These are phyloP conservation scores for Allophyes oxyacanthae DNA, from an alignment of 2,888 invertebrate genomes.

Conservation along the genomic window DNA sequence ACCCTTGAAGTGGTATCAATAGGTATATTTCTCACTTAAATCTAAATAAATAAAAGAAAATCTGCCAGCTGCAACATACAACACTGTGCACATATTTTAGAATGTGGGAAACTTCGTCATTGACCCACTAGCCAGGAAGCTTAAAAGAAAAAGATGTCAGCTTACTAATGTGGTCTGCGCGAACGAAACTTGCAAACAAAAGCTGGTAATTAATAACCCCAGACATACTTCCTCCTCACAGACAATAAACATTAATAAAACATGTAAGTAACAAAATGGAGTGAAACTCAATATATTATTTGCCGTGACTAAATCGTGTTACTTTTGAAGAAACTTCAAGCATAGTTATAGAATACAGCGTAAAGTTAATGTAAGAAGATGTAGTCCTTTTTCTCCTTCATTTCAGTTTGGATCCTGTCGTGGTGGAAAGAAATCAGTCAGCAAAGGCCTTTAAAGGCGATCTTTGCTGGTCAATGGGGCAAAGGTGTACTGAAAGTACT, in stretches of 20 bases:
- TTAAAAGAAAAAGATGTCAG: slow-evolving; percentile 46
- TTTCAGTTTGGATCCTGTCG: too few species aligned
- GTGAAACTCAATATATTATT: slow-evolving; percentile 48
- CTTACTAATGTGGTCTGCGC: slow-evolving; percentile 45
- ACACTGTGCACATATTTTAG: too few species aligned
- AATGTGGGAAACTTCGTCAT: slow-evolving; percentile 19
- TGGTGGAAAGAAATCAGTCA: too few species aligned
- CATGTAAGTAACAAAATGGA: slow-evolving; percentile 48
- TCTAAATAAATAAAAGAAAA: too few species aligned
- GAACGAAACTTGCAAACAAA: slow-evolving; percentile 44
- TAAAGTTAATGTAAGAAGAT: slow-evolving; percentile 15
- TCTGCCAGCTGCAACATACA: too few species aligned
- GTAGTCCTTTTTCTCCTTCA: not conserved
- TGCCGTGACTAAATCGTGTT: slow-evolving; percentile 42
- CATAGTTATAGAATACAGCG: slow-evolving; percentile 6
- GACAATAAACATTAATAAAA: slow-evolving; percentile 52
- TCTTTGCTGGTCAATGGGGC: too few species aligned
- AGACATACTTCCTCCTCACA: slow-evolving; percentile 50
- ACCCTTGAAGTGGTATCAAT: too few species aligned
- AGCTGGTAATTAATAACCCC: slow-evolving; percentile 50
- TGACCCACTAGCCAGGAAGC: slow-evolving; percentile 30
- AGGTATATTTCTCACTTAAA: too few species aligned
- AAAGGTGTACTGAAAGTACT: too few species aligned
- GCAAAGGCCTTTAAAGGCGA: too few species aligned
- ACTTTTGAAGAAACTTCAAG: slow-evolving; percentile 32